Conservation (phyloP, 2,113 vertebrate species). For the Caretta caretta region DNA sequence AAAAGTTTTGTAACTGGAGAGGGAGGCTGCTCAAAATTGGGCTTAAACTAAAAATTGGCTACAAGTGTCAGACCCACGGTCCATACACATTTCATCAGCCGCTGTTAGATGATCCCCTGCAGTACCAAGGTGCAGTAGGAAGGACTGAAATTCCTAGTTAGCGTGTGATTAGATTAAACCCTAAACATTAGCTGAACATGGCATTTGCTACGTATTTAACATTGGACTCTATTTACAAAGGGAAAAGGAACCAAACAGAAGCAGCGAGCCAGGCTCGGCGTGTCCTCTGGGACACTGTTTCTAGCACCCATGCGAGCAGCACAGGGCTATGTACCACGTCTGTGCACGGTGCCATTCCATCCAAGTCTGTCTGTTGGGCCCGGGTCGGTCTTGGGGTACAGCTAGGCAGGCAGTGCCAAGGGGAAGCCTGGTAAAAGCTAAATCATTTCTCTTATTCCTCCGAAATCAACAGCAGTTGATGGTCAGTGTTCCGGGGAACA, state of each 20-base stretch:
- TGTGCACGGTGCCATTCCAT: not conserved
- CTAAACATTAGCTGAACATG: not conserved
- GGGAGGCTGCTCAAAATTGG: not conserved
- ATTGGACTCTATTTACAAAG: not conserved
- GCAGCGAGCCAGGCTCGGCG: not conserved
- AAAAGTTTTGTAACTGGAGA: not conserved
- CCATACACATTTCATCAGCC: not conserved
- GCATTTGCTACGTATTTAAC: not conserved
- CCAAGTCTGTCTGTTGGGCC: fast-evolving
- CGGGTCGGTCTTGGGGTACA: not conserved
- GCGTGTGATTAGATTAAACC: not conserved
- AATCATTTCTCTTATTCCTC: not conserved
- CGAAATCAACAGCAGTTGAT: not conserved
- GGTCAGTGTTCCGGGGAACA: not conserved
- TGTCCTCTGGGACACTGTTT: fast-evolving
- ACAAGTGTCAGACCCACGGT: not conserved
- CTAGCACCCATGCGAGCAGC: not conserved
- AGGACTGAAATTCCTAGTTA: not conserved
- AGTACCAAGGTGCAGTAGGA: not conserved
- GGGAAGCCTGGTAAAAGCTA: not conserved
- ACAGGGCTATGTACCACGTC: not conserved
- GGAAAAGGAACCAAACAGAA: not conserved
- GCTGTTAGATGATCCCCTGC: not conserved
- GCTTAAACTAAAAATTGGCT: conserved; percentile 1
- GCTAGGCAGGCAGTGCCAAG: not conserved